These are phyloP conservation scores for Electrophaes corylata DNA, from an alignment of 2,888 invertebrate genomes.

Conservation along the genomic window DNA sequence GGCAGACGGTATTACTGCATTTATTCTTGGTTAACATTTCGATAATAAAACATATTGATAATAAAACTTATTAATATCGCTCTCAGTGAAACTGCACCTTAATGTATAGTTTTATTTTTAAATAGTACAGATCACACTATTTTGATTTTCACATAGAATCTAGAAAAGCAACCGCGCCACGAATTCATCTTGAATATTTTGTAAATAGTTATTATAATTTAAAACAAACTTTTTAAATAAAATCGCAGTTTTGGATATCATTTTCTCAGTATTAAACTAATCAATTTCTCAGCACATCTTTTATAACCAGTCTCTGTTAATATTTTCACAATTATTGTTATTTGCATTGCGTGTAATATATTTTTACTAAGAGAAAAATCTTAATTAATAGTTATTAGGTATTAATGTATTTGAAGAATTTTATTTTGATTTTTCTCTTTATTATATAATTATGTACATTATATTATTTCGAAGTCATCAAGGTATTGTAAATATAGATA, in stretches of 20 bases:
- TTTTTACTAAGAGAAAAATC: constrained; percentile 82
- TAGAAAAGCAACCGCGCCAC: constrained; percentile 50
- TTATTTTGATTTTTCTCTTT: constrained; percentile 83
- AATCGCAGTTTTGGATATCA: constrained; percentile 36
- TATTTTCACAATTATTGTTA: constrained; percentile 71
- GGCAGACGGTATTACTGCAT: constrained; percentile 17
- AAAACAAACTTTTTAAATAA: constrained; percentile 40
- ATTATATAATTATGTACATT: constrained; percentile 76
- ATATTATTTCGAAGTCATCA: constrained; percentile 81
- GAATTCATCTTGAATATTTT: constrained; percentile 64
- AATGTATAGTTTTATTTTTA: constrained; percentile 7
- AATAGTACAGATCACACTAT: constrained; percentile 7
- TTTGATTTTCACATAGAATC: constrained; percentile 15
- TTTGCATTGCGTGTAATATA: constrained; percentile 80
- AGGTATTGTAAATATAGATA: constrained; percentile 81
- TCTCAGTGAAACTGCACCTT: constrained; percentile 15
- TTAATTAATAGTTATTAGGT: constrained; percentile 81
- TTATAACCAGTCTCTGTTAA: constrained; percentile 70
- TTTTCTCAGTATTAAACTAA: constrained; percentile 71
- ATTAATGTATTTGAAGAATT: constrained; percentile 83
- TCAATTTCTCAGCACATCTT: constrained; percentile 46
- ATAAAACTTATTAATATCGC: neutral
- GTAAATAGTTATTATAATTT: constrained; percentile 73
- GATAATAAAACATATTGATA: neutral
- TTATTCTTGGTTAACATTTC: constrained; percentile 16